phyloP scores from a whole-genome alignment of 2,888 invertebrate species.

The Drosophila fungiperda region DNA sequence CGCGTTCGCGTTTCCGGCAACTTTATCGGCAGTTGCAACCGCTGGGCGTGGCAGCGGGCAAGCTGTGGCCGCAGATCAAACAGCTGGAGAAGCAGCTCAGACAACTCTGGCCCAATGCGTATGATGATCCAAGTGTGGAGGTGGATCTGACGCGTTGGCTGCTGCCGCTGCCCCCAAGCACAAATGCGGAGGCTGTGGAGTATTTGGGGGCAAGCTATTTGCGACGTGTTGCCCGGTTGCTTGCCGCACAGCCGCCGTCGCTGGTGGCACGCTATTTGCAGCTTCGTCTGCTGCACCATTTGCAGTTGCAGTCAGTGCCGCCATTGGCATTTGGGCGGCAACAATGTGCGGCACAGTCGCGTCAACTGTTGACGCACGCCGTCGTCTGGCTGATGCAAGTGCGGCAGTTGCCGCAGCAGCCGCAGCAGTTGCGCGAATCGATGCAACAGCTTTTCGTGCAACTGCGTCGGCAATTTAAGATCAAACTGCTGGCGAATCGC shows the following conservation, averaged over 20 bases:
- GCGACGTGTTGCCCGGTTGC: background rate
- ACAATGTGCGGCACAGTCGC: constrained; percentile 53
- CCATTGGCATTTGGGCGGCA: constrained; percentile 19
- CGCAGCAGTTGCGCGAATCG: background rate
- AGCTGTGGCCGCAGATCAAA: constrained; percentile 30
- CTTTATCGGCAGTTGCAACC: constrained; percentile 23
- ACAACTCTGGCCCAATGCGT: background rate
- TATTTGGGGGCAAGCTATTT: background rate
- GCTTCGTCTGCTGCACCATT: constrained; percentile 37
- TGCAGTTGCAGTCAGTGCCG: constrained; percentile 7
- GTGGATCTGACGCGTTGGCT: constrained; percentile 32
- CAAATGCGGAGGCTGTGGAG: background rate
- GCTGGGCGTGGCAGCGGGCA: background rate
- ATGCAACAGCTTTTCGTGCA: constrained; percentile 48
- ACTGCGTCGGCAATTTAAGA: constrained; percentile 45
- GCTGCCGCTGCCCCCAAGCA: constrained; percentile 32
- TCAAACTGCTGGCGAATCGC: constrained; percentile 42
- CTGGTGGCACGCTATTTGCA: constrained; percentile 40
- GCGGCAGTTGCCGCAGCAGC: constrained; percentile 6
- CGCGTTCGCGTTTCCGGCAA: background rate
- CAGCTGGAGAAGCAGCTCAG: constrained; percentile 19
- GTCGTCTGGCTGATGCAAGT: constrained; percentile 55
- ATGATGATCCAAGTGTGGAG: background rate
- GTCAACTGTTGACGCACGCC: constrained; percentile 54
- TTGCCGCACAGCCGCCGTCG: background rate